Evolutionary conservation across 2,113 vertebrate genomes (phyloP), one percentile per base, ranked within the genome.

Genomic region (Sebastes schlegelii): DNA sequence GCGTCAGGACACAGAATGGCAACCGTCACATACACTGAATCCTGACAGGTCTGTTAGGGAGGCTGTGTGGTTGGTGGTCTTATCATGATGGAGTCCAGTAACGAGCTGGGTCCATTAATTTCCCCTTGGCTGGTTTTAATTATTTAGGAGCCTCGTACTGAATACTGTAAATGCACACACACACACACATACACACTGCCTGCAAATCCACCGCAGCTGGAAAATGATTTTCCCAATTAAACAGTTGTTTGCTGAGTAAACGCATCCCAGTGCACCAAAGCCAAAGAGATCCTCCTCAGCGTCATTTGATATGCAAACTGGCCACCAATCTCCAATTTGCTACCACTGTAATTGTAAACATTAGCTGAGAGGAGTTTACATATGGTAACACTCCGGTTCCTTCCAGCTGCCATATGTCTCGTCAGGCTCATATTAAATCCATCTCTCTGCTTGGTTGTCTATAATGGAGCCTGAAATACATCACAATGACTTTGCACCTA

Each of bases 191-290:
- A 73, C 19, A 1, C 75, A 21, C 46, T 45, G 66, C 77, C 61
- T 43, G 21, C 48, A 87, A 88, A 88, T 90, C 77, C 66, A 83
- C 65, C 87, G 92, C 90, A 92, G 89, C 88, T 91, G 90, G 49
- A 87, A 89, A 92, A 92, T 79, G 55, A 90, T 91, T 88, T 93
- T 89, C 79, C 79, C 86, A 93, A 92, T 93, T 92, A 93, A 90
- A 91, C 65, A 69, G 77, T 79, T 91, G 92, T 94, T 94, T 94
- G 87, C 87, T 51, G 79, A 92, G 90, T 91, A 93, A 94, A 92
- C 93, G 86, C 69, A 86, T 88, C 77, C 73, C 71, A 80, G 70
- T 43, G 80, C 71, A 81, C 60, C 81, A 79, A 62, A 85, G 77
- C 85, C 82, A 80, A 72, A 84, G 85, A 86, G 77, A 73, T 88